Conservation (phyloP, 2,113 vertebrate genomes). For the Gnathonemus echidnorhynchus region DNA sequence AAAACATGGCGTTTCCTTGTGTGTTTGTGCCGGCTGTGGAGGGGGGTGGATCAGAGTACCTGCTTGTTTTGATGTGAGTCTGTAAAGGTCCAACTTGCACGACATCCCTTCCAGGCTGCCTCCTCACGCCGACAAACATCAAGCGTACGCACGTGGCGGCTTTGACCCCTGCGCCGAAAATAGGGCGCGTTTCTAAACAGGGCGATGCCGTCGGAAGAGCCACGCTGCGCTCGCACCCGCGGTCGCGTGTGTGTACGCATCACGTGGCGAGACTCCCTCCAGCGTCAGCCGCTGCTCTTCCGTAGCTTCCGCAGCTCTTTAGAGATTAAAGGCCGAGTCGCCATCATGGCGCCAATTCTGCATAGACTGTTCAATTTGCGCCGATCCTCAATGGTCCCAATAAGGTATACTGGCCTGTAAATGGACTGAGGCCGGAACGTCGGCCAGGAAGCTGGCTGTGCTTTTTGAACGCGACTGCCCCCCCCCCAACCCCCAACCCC, state of each 20-base stretch:
- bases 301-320: background rate
- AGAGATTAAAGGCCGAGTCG: background rate
- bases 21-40: background rate
- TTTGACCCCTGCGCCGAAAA: background rate
- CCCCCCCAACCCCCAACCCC: background rate
- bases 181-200: background rate
- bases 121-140: background rate
- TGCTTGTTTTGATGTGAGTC: slow-evolving; percentile 3
- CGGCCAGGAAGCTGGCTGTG: background rate
- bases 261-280: background rate
- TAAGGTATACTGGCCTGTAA: background rate
- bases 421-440: background rate
- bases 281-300: background rate
- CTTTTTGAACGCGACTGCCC: background rate
- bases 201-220: background rate
- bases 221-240: background rate
- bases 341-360: background rate
- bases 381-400: background rate
- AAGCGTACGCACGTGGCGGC: background rate
- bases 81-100: background rate
- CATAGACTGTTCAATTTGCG: background rate
- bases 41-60: background rate
- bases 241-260: background rate
- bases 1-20: background rate
- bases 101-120: background rate